Conservation (phyloP, 2,888 invertebrate species). For the Cosmia trapezina region DNA sequence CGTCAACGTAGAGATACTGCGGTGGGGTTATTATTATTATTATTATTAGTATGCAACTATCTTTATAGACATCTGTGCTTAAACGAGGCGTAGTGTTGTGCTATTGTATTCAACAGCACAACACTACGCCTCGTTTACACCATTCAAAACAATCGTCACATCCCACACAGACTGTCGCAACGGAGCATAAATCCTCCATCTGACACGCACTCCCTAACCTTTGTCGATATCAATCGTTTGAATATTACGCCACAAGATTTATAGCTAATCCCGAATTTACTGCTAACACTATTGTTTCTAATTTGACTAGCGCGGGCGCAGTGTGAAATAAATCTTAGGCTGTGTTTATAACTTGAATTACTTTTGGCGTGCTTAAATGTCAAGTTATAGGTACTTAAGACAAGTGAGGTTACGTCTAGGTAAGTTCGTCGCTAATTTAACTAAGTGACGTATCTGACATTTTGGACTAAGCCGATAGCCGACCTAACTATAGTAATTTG, state of each 20-base stretch:
- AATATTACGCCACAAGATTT: constrained; percentile 65
- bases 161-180: constrained; percentile 70
- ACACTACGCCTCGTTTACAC: constrained; percentile 57
- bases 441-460: too few species aligned
- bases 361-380: background rate
- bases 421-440: too few species aligned
- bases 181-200: constrained; percentile 69
- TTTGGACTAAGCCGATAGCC: too few species aligned
- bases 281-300: constrained; percentile 61
- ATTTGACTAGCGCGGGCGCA: constrained; percentile 52
- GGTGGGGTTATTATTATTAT: too few species aligned
- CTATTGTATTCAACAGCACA: constrained; percentile 10
- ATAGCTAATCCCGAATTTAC: constrained; percentile 59
- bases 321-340: constrained; percentile 39
- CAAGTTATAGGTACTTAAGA: background rate
- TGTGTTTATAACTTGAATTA: constrained; percentile 16
- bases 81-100: too few species aligned
- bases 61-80: too few species aligned
- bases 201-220: constrained; percentile 69
- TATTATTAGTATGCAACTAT: too few species aligned
- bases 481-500: too few species aligned
- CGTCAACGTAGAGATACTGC: too few species aligned
- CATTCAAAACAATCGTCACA: constrained; percentile 62
- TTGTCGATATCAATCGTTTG: constrained; percentile 67
- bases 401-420: background rate